Base-by-base conservation (phyloP, 1,140 invertebrate genomes). In the Daktulosphaira vitifoliae region DNA sequence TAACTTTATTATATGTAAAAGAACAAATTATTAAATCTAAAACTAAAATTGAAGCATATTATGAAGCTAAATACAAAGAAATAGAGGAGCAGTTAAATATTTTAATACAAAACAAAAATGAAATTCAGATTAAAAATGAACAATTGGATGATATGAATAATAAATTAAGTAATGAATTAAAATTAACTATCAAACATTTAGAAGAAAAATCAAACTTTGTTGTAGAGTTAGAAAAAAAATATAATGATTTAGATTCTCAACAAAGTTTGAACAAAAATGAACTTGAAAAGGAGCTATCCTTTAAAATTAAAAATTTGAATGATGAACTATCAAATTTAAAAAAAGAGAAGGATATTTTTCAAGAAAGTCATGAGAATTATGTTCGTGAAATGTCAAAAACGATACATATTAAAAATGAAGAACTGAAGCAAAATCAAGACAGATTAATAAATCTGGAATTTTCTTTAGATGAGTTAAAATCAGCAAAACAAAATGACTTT, bases 261-360 rank as follows among this genome's bases (percentile, higher is more conserved):
- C 26, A 62, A n/a, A 6, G 46, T 29, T 48, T 33, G 8, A 48
- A 13, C 44, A 62, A 5, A 46, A 62, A 62, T 46, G 25, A 62
- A 62, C 29, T 62, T n/a, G 56, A 62, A 62, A 62, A 62, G 22
- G 25, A 62, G 44, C n/a, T 48, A 22, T 20, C 25, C 3, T n/a
- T 11, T 26, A 29, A 62, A 62, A 23, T 62, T 0, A 62, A 48
- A 33, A 15, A 9, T 26, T 8, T 48, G 20, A 46, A 62, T 20
- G 18, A 62, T 22, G 56, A 62, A 46, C 26, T 62, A 8, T 15
- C 4, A 48, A 15, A 1, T 29, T 15, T 62, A 33, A 62, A 33
- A 48, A 29, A 8, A 1, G 42, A 62, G 29, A 62, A 62, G 33
- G 26, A 15, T 8, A 22, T 8, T 1, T 29, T 62, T 4, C 23